Conservation (phyloP, 2,797 vertebrate genomes). For the Podargus strigoides region DNA sequence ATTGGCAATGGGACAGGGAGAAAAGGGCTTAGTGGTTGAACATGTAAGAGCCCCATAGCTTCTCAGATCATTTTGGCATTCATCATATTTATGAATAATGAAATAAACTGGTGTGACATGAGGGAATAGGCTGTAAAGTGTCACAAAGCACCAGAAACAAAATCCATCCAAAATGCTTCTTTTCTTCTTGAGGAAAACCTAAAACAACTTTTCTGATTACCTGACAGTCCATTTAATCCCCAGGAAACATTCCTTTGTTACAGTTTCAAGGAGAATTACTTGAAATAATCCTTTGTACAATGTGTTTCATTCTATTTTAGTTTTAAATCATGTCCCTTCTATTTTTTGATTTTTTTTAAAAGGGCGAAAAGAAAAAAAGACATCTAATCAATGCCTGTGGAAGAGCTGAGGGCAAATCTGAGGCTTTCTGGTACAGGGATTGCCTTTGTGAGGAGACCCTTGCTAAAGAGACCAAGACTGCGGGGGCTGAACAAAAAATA, state of each 20-base stretch:
- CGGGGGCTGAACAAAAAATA: slow-evolving; percentile 61
- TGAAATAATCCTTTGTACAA: slow-evolving; percentile 85
- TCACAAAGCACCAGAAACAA: slow-evolving; percentile 75
- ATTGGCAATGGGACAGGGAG: neutral
- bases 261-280: slow-evolving; percentile 83
- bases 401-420: slow-evolving; percentile 70
- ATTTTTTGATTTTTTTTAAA: slow-evolving; percentile 70
- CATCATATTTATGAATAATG: slow-evolving; percentile 74
- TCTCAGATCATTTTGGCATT: slow-evolving; percentile 67
- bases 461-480: slow-evolving; percentile 64
- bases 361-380: slow-evolving; percentile 57
- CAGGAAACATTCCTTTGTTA: slow-evolving; percentile 83
- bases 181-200: slow-evolving; percentile 77
- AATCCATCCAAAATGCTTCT: slow-evolving; percentile 77
- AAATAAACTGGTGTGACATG: slow-evolving; percentile 73
- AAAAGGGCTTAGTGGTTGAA: slow-evolving; percentile 60
- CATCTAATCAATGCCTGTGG: slow-evolving; percentile 75
- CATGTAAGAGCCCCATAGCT: slow-evolving; percentile 37
- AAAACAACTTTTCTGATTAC: slow-evolving; percentile 84
- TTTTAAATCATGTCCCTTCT: slow-evolving; percentile 78
- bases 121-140: slow-evolving; percentile 78
- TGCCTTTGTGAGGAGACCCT: slow-evolving; percentile 68
- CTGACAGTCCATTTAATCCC: slow-evolving; percentile 84
- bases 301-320: slow-evolving; percentile 78
- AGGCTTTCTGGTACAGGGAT: slow-evolving; percentile 66